Evolutionary conservation across 2,888 invertebrate genomes (phyloP), one percentile per base, ranked within the genome.

Genomic region (Sminthurides aquaticus): DNA sequence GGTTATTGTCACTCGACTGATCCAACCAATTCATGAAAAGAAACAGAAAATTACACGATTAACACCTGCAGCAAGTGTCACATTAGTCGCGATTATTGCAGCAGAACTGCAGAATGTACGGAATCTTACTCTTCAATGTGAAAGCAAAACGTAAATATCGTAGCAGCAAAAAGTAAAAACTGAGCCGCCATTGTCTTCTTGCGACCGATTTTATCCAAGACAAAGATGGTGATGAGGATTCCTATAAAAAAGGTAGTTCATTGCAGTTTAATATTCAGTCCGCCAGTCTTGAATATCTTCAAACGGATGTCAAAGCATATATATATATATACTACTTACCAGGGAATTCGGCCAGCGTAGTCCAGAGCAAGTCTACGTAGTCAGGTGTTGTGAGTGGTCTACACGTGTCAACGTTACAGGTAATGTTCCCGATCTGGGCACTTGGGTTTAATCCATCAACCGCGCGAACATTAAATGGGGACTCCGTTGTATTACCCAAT

Each of bases 151-250:
- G 67, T 65, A 52, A 81, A 78, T 22, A 81, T 81, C 74, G 82
- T 82, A 1, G 88, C 77, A 0, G 91, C 87, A 78, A 91, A 96
- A 72, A 90, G 84, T 11, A 91, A 82, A 78, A 95, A 91, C 77
- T 96, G 94, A n/a, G 88, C 81, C 0, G 92, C 92, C 91, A 96
- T 95, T 0, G 95, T 96, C 76, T 87, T 88, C 78, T 91, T 93
- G 26, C 94, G 82, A 11, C 95, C 96, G 76, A 90, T 87, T 78
- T 86, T 86, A 78, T 96, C 95, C 69, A 96, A 92, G 1, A 92
- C 85, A 72, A 89, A 87, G 75, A 92, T 90, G 0, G 93, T 94
- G 1, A 90, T 87, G 76, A 94, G 89, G 68, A 93, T 89, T 29
- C 91, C 89, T 88, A 78, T 28, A 80, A 15, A 15, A 52, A 52